Base-by-base conservation (phyloP, 2,888 invertebrate genomes). In the Idaea aversata region DNA sequence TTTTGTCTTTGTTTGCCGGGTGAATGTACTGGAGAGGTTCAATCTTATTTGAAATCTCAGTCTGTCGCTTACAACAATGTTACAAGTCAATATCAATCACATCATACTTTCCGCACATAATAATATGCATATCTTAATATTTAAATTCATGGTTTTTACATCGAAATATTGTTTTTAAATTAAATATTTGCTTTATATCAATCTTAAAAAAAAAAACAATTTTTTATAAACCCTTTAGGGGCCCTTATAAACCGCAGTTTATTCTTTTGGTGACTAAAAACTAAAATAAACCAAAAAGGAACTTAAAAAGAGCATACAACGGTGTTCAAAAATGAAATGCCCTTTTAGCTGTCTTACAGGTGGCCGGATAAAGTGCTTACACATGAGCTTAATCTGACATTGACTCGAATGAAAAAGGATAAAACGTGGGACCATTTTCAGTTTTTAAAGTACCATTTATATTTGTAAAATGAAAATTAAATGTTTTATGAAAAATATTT, bases 371-470 rank as follows among this genome's bases (percentile, higher is more conserved):
- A 85, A 80, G 76, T 77, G 78, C 82, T 80, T 79, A 80, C 77
- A 77, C 75, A 72, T 71, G 76, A 73, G 80, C 77, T 85, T 84
- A 84, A 80, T 79, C 78, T 82, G 82, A 83, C 81, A 82, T 77
- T 81, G 78, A 79, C 75, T 82, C 72, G 74, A 75, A 76, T 73
- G 76, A 74, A 71, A 75, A 69, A 70, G 75, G 74, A 75, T 76
- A 77, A 78, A 75, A 74, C 67, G 67, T 13, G 10, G 10, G 47
- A 47, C 47, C 5, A 47, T 47, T 47, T 47, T 47, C 47, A 47
- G 10, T 6, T 47, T 47, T 47, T 10, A 47, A 47, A 47, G 10
- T 5, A 47, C 47, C 10, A 13, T 13, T 13, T 4, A 47, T 47
- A 47, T 47, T 47, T 47, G 4, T 47, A 47, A 7, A 47, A 47